Percentiles rank a stretch among this genome's conserved stretches.
These are phyloP conservation scores for Chrysemys picta DNA, from an alignment of 2,113 vertebrate species.

Conservation along the genomic window DNA sequence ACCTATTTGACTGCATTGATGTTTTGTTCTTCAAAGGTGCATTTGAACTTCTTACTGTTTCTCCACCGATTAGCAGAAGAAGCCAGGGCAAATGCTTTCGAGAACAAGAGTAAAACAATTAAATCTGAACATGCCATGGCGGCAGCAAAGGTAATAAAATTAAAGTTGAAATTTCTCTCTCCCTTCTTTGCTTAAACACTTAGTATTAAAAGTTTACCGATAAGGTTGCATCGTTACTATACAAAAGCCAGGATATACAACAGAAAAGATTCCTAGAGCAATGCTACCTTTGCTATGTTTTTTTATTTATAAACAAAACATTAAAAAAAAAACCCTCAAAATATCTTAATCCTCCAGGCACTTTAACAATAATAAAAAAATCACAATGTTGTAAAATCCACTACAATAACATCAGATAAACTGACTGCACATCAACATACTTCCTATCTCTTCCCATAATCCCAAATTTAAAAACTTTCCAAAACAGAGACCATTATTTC, in stretches of 20 bases:
- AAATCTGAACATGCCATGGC: conserved; percentile 75
- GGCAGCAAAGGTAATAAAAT: conserved; percentile 82
- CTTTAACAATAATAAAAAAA: neutral
- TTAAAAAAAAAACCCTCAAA: neutral
- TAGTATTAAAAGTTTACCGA: neutral
- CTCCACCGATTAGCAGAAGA: conserved; percentile 82
- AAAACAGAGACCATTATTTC: neutral
- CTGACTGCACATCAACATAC: neutral
- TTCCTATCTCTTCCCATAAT: neutral
- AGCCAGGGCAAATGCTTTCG: conserved; percentile 78
- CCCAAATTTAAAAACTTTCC: neutral
- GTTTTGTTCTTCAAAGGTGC: conserved; percentile 74
- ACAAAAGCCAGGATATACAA: neutral
- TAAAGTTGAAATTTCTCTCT: conserved; percentile 1
- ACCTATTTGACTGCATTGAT: neutral
- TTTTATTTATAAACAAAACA: neutral
- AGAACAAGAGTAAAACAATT: conserved; percentile 75
- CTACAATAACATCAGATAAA: neutral
- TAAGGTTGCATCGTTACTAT: neutral
- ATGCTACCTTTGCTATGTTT: neutral
- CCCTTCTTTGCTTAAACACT: neutral
- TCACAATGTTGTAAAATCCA: neutral
- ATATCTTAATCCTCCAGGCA: neutral
- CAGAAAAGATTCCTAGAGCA: neutral
- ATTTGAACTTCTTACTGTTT: conserved; percentile 82